phyloP scores from a whole-genome alignment of 2,797 vertebrate genomes.

The Sebastes melanostomus region DNA sequence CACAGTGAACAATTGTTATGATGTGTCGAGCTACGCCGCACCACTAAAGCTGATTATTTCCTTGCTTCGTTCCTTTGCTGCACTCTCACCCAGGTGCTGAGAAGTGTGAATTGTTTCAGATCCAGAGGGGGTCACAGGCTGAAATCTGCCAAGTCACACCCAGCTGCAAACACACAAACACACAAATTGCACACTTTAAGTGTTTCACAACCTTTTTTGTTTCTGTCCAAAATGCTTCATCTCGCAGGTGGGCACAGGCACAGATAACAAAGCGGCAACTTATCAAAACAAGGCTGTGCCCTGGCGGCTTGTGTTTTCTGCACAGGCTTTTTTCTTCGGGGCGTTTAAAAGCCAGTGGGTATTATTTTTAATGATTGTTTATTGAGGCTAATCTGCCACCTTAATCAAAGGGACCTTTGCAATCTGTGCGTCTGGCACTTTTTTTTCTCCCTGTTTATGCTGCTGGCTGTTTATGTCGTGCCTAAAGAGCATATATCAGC shows the following conservation, averaged over 20 bases:
- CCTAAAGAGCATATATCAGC: conserved; percentile 57
- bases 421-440: conserved; percentile 64
- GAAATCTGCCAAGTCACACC: conserved; percentile 32
- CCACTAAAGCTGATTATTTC: background rate
- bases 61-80: background rate
- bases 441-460: conserved; percentile 59
- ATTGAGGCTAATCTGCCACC: conserved; percentile 71
- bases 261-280: conserved; percentile 27
- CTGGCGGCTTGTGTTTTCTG: conserved; percentile 16
- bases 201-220: conserved; percentile 40
- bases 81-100: background rate
- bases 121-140: conserved; percentile 6
- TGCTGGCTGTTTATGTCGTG: conserved; percentile 64
- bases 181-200: background rate
- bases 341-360: conserved; percentile 63
- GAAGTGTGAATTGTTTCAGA: background rate
- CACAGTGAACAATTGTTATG: too few species aligned
- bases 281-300: conserved; percentile 42
- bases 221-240: conserved; percentile 34
- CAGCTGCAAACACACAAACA: background rate
- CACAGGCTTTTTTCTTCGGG: conserved; percentile 35
- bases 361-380: conserved; percentile 76
- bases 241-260: conserved; percentile 34
- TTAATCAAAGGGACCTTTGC: conserved; percentile 75
- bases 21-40: too few species aligned